Evolutionary conservation across 2,113 vertebrate genomes (phyloP).

Genomic region (Gavialis gangeticus): DNA sequence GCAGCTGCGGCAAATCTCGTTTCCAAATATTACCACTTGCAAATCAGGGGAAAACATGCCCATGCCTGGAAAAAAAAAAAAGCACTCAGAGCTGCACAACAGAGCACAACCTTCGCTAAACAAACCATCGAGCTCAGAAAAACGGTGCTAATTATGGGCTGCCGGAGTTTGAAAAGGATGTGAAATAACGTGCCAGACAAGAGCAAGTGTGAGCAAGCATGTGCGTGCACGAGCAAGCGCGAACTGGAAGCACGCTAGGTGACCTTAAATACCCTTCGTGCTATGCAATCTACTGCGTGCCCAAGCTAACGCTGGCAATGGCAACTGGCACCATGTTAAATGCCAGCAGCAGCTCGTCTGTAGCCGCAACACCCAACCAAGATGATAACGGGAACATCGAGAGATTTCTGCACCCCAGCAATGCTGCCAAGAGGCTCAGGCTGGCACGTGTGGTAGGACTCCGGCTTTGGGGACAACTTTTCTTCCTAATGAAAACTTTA

Average conservation of each 20-base stretch:
- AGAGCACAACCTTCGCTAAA: background rate
- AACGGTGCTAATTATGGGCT: slow-evolving; percentile 64
- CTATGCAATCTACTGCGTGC: slow-evolving; percentile 43
- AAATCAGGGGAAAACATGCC: background rate
- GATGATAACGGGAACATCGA: background rate
- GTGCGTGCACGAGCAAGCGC: slow-evolving; percentile 59
- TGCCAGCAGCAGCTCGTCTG: slow-evolving; percentile 18
- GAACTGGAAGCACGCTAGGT: slow-evolving; percentile 16
- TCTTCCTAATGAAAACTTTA: background rate
- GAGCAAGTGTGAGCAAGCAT: slow-evolving; percentile 53
- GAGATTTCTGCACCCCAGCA: background rate
- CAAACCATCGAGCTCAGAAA: slow-evolving; percentile 45
- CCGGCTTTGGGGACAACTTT: background rate
- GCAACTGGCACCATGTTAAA: slow-evolving; percentile 41
- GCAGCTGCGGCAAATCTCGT: slow-evolving; percentile 29
- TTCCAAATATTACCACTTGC: slow-evolving; percentile 44
- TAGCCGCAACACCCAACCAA: background rate
- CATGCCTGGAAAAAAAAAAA: background rate
- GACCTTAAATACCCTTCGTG: slow-evolving; percentile 62
- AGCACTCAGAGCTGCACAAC: background rate
- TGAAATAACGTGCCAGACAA: slow-evolving; percentile 65
- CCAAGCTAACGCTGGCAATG: slow-evolving; percentile 30
- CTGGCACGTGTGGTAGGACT: background rate
- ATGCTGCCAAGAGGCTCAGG: slow-evolving; percentile 23
- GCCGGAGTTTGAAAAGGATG: slow-evolving; percentile 49